phyloP scores from a whole-genome alignment of 2,113 vertebrate species.

The Phainopepla nitens region DNA sequence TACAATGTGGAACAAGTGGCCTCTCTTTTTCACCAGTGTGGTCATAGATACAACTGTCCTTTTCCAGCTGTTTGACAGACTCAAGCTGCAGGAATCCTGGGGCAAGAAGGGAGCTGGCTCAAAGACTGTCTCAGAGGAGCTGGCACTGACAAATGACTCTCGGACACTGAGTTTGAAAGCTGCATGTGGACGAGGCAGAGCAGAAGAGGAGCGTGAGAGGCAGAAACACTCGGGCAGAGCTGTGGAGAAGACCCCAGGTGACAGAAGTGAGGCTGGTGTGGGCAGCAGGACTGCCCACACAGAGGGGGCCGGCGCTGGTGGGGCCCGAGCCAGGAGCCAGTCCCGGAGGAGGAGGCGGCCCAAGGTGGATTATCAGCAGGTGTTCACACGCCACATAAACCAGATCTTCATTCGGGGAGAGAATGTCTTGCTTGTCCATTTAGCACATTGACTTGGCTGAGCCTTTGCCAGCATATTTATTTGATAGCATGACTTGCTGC shows the following conservation, averaged over 20 bases:
- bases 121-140: slow-evolving; percentile 56
- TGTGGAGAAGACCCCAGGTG: slow-evolving; percentile 55
- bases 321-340: slow-evolving; percentile 56
- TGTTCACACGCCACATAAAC: slow-evolving; percentile 90
- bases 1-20: background rate
- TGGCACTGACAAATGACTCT: slow-evolving; percentile 64
- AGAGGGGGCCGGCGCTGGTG: slow-evolving; percentile 57
- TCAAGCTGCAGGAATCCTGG: slow-evolving; percentile 83
- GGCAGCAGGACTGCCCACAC: slow-evolving; percentile 63
- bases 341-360: slow-evolving; percentile 66
- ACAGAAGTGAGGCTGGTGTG: slow-evolving; percentile 64
- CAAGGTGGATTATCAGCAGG: slow-evolving; percentile 85
- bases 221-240: slow-evolving; percentile 36
- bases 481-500: slow-evolving; percentile 62
- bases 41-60: background rate
- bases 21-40: background rate
- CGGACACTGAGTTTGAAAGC: slow-evolving; percentile 51
- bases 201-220: slow-evolving; percentile 11
- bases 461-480: slow-evolving; percentile 18
- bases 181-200: slow-evolving; percentile 59
- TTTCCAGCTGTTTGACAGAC: slow-evolving; percentile 88
- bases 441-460: slow-evolving; percentile 72
- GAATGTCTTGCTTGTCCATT: slow-evolving; percentile 90
- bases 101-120: slow-evolving; percentile 68
- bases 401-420: slow-evolving; percentile 96